Percentiles rank a stretch among this genome's conserved stretches.
Evolutionary conservation across 2,797 vertebrate genomes (phyloP).

Genomic region (Coranthus polyacanthus): DNA sequence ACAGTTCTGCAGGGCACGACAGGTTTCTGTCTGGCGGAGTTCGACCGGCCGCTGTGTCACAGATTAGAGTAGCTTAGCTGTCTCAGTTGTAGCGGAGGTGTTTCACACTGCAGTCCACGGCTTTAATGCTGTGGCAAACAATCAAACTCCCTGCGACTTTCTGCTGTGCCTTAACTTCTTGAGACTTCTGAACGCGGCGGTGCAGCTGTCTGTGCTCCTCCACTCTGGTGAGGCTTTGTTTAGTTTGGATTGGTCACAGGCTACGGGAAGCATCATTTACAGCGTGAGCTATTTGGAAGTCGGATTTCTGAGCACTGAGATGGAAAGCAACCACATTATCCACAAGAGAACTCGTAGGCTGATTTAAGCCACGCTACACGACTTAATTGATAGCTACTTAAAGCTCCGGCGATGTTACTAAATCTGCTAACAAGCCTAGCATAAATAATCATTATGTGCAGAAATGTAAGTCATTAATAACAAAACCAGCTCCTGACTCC

Average conservation of each 20-base stretch:
- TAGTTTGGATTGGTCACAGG: constrained; percentile 29
- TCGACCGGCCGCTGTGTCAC: constrained; percentile 54
- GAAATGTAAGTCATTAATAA: constrained; percentile 5
- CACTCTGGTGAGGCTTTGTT: constrained; percentile 26
- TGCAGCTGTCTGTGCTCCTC: constrained; percentile 23
- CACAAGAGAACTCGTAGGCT: constrained; percentile 12
- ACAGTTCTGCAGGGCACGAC: constrained; percentile 70
- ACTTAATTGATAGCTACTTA: constrained; percentile 16
- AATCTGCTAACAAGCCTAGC: neutral
- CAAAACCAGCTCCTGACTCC: constrained; percentile 2
- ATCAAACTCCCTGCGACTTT: constrained; percentile 21
- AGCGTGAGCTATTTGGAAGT: constrained; percentile 14
- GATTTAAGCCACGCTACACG: constrained; percentile 14
- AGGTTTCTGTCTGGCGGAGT: constrained; percentile 74
- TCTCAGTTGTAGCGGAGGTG: constrained; percentile 25
- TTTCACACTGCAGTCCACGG: constrained; percentile 31
- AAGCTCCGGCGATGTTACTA: neutral
- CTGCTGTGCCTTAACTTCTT: constrained; percentile 15
- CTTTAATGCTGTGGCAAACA: constrained; percentile 20
- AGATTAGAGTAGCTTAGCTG: constrained; percentile 46
- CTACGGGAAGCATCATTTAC: constrained; percentile 27
- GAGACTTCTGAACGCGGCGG: constrained; percentile 1
- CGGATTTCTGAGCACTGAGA: constrained; percentile 8
- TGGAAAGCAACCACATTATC: constrained; percentile 33
- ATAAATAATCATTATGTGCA: constrained; percentile 5